These are phyloP conservation scores for Pholis gunnellus DNA, from an alignment of 2,113 vertebrate species.

Conservation along the genomic window DNA sequence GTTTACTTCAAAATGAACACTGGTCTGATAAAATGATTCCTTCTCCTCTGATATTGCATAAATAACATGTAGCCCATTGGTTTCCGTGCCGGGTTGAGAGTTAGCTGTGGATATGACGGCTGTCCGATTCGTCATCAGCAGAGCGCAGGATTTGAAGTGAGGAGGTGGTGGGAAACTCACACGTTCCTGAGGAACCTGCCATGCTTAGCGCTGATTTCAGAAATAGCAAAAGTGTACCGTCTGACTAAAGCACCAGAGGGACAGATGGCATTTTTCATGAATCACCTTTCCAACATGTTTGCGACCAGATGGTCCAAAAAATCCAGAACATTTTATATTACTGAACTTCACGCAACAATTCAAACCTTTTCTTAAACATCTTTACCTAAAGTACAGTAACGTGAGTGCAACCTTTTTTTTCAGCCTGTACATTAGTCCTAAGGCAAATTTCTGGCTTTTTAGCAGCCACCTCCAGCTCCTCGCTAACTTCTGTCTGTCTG, in stretches of 20 bases:
- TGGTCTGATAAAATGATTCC: background rate
- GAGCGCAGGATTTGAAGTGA: slow-evolving; percentile 47
- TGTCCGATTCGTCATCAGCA: slow-evolving; percentile 61
- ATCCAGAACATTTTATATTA: slow-evolving; percentile 19
- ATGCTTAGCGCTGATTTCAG: slow-evolving; percentile 55
- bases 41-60: background rate
- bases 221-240: slow-evolving; percentile 60
- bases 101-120: slow-evolving; percentile 22
- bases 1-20: slow-evolving; percentile 7
- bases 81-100: background rate
- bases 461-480: background rate
- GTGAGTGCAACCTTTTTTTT: background rate
- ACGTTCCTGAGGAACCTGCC: slow-evolving; percentile 60
- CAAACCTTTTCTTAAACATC: background rate
- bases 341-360: background rate
- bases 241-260: slow-evolving; percentile 50
- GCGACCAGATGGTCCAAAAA: slow-evolving; percentile 52
- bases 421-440: background rate
- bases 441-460: background rate
- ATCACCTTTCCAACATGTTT: slow-evolving; percentile 72
- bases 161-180: slow-evolving; percentile 65
- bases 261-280: slow-evolving; percentile 72
- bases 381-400: background rate
- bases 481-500: background rate
- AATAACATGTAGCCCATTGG: background rate